phyloP scores from a whole-genome alignment of 2,888 invertebrate genomes.

The Drosophila trichaetosa region DNA sequence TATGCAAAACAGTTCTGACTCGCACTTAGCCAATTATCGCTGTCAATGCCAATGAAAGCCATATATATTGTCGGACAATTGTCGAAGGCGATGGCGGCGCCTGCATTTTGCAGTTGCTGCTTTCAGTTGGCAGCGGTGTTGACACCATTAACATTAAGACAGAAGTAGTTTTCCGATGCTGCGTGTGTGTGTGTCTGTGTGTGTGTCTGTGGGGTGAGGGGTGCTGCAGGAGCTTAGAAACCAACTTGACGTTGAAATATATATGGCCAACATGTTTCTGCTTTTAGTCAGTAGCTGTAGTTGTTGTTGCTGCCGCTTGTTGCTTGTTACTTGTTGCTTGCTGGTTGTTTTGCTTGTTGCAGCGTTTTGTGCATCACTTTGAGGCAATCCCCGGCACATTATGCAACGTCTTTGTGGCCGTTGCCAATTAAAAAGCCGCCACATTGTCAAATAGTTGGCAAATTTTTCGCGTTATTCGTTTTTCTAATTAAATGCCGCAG shows the following conservation, averaged over 20 bases:
- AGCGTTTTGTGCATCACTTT: slow-evolving; percentile 40
- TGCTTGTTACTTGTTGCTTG: slow-evolving; percentile 10
- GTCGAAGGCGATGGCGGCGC: slow-evolving; percentile 29
- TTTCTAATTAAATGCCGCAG: slow-evolving; percentile 47
- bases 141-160: slow-evolving; percentile 75
- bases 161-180: slow-evolving; percentile 6
- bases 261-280: slow-evolving; percentile 54
- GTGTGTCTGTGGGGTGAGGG: neutral
- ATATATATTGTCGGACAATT: slow-evolving; percentile 67
- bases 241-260: slow-evolving; percentile 11
- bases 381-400: slow-evolving; percentile 40
- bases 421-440: slow-evolving; percentile 53
- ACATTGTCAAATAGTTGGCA: slow-evolving; percentile 45
- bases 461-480: slow-evolving; percentile 25
- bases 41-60: slow-evolving; percentile 75
- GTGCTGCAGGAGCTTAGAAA: slow-evolving; percentile 18
- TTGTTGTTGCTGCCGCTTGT: slow-evolving; percentile 7
- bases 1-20: slow-evolving; percentile 22
- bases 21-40: slow-evolving; percentile 67
- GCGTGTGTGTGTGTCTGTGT: neutral
- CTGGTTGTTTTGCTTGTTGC: slow-evolving; percentile 16
- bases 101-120: slow-evolving; percentile 20
- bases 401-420: slow-evolving; percentile 42
- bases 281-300: slow-evolving; percentile 36
- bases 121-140: slow-evolving; percentile 43